phyloP scores from a whole-genome alignment of 2,888 invertebrate species.

The Orchesellides sinensis region DNA sequence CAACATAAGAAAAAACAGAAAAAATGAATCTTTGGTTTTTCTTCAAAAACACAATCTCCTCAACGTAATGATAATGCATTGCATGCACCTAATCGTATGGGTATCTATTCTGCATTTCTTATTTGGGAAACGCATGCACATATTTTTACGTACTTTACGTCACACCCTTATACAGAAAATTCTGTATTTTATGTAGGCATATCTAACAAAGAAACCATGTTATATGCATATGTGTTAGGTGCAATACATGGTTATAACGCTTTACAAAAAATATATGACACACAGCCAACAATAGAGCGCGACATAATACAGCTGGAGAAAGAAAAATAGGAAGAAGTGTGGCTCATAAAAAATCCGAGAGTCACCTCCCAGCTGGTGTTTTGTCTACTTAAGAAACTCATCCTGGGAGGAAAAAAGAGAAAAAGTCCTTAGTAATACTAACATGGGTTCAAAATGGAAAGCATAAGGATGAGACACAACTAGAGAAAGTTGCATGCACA shows the following conservation, averaged over 20 bases:
- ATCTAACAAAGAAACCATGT: no score
- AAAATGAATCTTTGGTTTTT: background rate
- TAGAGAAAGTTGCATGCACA: background rate
- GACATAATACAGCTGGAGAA: no score
- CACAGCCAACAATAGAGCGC: no score
- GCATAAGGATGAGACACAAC: no score
- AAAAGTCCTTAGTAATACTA: background rate
- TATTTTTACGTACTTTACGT: constrained; percentile 12
- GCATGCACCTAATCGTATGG: constrained; percentile 18
- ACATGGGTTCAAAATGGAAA: constrained; percentile 11
- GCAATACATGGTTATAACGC: no score
- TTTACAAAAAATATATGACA: no score
- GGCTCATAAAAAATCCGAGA: constrained; percentile 38
- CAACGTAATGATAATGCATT: background rate
- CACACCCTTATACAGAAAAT: no score
- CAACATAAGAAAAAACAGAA: background rate
- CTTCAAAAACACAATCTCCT: background rate
- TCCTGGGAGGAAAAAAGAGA: constrained; percentile 15
- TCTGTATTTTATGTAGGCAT: no score
- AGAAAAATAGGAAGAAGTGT: constrained; percentile 1
- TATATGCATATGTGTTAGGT: no score
- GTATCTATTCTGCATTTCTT: background rate
- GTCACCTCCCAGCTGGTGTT: constrained; percentile 40
- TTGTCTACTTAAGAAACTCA: constrained; percentile 39
- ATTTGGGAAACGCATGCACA: constrained; percentile 16